Percentiles rank a stretch among this genome's conserved stretches.
Conservation (phyloP, 2,888 invertebrate species). For the Drosophila helvetica region DNA sequence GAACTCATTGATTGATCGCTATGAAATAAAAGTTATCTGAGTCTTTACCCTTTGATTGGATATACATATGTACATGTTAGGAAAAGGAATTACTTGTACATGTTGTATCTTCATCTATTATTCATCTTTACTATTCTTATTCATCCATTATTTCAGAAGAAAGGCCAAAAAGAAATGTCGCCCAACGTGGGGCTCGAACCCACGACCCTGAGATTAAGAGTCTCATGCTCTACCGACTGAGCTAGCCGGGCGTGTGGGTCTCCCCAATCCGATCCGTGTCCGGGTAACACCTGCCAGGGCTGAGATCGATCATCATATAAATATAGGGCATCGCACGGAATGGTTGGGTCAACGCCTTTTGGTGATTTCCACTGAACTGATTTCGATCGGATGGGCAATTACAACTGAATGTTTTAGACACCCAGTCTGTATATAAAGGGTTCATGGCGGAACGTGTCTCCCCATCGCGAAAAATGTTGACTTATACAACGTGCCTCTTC, state of each 20-base stretch:
- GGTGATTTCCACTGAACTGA: background rate
- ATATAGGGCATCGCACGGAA: background rate
- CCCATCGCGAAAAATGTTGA: slow-evolving; percentile 7
- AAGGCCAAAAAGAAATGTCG: slow-evolving; percentile 38
- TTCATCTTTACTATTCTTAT: too few species aligned
- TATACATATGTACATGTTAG: too few species aligned
- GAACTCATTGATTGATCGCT: too few species aligned
- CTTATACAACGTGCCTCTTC: background rate
- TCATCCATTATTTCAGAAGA: too few species aligned
- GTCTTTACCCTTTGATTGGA: too few species aligned
- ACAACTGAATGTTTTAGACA: background rate
- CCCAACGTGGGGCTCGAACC: slow-evolving; percentile 84
- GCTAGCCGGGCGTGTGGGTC: slow-evolving; percentile 81
- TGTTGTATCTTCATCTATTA: too few species aligned
- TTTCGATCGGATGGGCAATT: background rate
- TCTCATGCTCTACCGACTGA: slow-evolving; percentile 84
- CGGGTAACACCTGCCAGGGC: background rate
- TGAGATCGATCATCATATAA: background rate
- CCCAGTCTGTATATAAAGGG: background rate
- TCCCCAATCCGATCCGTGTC: background rate
- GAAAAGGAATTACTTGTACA: too few species aligned
- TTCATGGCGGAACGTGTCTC: too few species aligned
- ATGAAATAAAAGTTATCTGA: too few species aligned
- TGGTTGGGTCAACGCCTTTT: background rate
- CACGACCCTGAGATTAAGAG: slow-evolving; percentile 84